Evolutionary conservation across 2,113 vertebrate species (phyloP).

Genomic region (Seriola quinqueradiata): DNA sequence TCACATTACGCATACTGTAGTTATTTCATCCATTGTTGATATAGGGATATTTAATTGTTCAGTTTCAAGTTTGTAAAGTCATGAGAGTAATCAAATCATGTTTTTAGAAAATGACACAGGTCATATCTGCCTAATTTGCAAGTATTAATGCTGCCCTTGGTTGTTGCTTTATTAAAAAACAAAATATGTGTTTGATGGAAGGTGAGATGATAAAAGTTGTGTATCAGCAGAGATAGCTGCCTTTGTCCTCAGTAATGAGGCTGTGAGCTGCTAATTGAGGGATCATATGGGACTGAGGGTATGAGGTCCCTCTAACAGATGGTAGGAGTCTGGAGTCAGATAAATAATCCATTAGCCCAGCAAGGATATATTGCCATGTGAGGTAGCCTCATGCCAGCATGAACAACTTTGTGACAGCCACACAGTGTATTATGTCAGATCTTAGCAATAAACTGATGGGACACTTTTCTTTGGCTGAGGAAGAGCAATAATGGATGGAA

Average conservation of each 20-base stretch:
- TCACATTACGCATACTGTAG: too few species aligned
- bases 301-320: constrained; percentile 65
- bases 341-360: constrained; percentile 61
- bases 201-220: constrained; percentile 20
- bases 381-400: constrained; percentile 21
- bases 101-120: background rate
- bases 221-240: constrained; percentile 16
- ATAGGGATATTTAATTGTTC: too few species aligned
- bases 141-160: background rate
- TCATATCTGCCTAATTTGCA: background rate
- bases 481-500: background rate
- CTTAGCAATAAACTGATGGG: constrained; percentile 4
- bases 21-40: background rate
- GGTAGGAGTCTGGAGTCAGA: constrained; percentile 58
- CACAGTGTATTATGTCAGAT: background rate
- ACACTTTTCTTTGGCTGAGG: constrained; percentile 5
- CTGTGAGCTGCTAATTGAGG: constrained; percentile 57
- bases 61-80: background rate
- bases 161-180: constrained; percentile 2
- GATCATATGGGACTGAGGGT: constrained; percentile 53
- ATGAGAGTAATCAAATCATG: too few species aligned
- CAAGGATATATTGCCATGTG: background rate
- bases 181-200: constrained; percentile 9
- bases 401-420: constrained; percentile 1
- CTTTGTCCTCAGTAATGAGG: constrained; percentile 52